A percentile compares a stretch with the other conserved stretches of the same genome.
These are phyloP conservation scores for Haliaeetus leucogaster DNA, from an alignment of 2,113 vertebrate species.

Conservation along the genomic window DNA sequence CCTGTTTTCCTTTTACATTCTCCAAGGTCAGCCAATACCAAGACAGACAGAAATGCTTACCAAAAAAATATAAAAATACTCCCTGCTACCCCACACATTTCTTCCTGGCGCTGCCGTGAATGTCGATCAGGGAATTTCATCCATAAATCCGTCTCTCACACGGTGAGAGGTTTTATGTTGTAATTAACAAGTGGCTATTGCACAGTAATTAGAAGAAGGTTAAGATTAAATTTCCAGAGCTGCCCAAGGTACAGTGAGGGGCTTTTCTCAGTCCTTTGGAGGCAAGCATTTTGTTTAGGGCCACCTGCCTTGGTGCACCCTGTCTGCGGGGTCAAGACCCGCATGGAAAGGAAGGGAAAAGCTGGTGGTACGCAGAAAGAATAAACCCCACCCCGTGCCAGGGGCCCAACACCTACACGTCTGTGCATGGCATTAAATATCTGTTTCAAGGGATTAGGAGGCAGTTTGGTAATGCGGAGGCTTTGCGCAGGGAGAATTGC, in stretches of 20 bases:
- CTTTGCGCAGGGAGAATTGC: not conserved
- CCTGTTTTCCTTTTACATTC: not conserved
- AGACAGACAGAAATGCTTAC: not conserved
- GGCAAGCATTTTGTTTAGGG: not conserved
- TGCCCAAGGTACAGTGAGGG: not conserved
- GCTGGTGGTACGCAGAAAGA: not conserved
- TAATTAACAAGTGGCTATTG: not conserved
- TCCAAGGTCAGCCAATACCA: not conserved
- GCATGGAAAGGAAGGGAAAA: not conserved
- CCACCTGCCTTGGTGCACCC: not conserved
- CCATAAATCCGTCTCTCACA: not conserved
- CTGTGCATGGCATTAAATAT: not conserved
- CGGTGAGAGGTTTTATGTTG: not conserved
- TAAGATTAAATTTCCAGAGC: not conserved
- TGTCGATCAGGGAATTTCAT: not conserved
- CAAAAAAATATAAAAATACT: not conserved
- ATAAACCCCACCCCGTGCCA: not conserved
- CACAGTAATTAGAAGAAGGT: not conserved
- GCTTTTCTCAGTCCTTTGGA: not conserved
- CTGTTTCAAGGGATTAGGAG: not conserved
- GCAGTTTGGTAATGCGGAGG: not conserved
- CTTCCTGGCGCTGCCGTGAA: not conserved
- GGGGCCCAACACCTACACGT: not conserved
- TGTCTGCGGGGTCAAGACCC: not conserved
- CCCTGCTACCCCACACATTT: not conserved